Percentiles rank a stretch among this genome's conserved stretches.
phyloP scores from a whole-genome alignment of 2,888 invertebrate species.

The Sepiola atlantica region DNA sequence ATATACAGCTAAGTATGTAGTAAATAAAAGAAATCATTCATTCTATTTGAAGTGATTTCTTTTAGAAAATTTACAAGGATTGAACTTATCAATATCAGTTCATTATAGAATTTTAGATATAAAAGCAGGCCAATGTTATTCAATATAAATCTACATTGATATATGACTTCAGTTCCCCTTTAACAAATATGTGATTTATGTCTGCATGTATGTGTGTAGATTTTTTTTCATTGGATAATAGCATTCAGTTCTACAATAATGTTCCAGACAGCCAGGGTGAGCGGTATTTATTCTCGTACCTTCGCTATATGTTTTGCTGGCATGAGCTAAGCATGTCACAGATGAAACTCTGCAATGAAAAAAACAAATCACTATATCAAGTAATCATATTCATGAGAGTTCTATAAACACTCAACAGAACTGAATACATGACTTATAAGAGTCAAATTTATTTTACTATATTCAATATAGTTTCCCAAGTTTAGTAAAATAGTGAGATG shows the following conservation, averaged over 20 bases:
- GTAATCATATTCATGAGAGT: constrained; percentile 37
- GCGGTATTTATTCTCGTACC: constrained; percentile 40
- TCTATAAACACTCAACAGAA: constrained; percentile 32
- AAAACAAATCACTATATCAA: constrained; percentile 46
- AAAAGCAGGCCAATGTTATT: not conserved
- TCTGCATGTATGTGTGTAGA: not conserved
- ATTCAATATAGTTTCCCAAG: not conserved
- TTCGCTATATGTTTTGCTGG: constrained; percentile 47
- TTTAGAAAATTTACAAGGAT: not conserved
- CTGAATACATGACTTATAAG: not conserved
- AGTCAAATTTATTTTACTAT: constrained; percentile 9
- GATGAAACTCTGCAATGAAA: constrained; percentile 47
- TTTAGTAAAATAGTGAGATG: constrained; percentile 2
- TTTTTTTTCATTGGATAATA: not conserved
- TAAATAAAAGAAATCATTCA: not conserved
- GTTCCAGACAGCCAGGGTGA: constrained; percentile 46
- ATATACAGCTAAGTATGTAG: not conserved
- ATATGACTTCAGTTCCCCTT: not conserved
- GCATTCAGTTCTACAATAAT: constrained; percentile 34
- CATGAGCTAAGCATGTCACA: constrained; percentile 47
- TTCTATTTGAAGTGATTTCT: not conserved
- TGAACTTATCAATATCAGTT: not conserved
- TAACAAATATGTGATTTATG: not conserved
- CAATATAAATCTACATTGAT: constrained; percentile 8
- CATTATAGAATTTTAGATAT: not conserved